Evolutionary conservation across 1,140 invertebrate species (phyloP).

Genomic region (Melipona quadrifasciata): DNA sequence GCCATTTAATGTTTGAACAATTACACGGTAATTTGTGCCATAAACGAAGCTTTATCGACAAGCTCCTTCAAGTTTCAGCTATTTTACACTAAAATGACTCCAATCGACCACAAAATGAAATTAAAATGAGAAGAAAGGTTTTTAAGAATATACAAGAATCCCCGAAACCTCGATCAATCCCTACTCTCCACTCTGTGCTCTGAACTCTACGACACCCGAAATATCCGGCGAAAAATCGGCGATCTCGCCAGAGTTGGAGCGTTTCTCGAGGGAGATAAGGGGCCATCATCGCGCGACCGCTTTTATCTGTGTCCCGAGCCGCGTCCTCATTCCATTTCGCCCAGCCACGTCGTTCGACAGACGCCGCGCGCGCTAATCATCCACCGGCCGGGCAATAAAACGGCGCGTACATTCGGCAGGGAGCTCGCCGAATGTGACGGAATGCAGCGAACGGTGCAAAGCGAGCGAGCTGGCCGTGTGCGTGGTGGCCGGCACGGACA

Average conservation of each 20-base stretch:
- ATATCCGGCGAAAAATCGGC: not conserved
- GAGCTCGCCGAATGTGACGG: constrained; percentile 28
- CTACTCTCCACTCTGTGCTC: too few species aligned
- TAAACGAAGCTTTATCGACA: too few species aligned
- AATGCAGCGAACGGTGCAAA: constrained; percentile 6
- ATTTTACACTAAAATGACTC: too few species aligned
- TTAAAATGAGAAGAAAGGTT: too few species aligned
- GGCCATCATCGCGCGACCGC: constrained; percentile 8
- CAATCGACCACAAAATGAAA: too few species aligned
- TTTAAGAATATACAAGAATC: too few species aligned
- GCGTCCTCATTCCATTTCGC: constrained; percentile 42
- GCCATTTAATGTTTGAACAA: too few species aligned
- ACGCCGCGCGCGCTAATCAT: constrained; percentile 26
- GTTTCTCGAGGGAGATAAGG: constrained; percentile 30
- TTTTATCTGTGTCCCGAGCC: constrained; percentile 23
- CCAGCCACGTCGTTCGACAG: constrained; percentile 18
- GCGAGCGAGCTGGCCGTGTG: constrained; percentile 14
- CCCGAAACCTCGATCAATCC: too few species aligned
- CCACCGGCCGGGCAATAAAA: constrained; percentile 19
- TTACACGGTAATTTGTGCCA: too few species aligned
- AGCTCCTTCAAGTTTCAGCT: too few species aligned
- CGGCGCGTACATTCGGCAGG: constrained; percentile 18
- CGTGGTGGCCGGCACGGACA: not conserved
- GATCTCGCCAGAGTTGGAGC: not conserved
- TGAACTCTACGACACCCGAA: too few species aligned